phyloP scores from a whole-genome alignment of 2,888 invertebrate genomes.

The Stenodema calcarata region DNA sequence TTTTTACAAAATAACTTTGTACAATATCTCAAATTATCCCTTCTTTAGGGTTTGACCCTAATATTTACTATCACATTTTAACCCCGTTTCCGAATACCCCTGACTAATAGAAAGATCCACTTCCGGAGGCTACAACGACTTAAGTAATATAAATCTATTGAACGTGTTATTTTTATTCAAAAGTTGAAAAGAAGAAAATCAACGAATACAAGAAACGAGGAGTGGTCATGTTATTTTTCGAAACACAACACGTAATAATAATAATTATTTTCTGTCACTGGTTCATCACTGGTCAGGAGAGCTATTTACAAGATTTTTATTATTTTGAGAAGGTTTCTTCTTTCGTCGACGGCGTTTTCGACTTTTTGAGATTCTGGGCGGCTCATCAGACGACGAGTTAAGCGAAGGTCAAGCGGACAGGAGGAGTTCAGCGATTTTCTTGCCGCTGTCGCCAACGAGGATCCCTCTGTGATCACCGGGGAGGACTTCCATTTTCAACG shows the following conservation, averaged over 20 bases:
- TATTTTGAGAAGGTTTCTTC: background rate
- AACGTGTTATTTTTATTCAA: background rate
- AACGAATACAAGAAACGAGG: background rate
- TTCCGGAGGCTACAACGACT: background rate
- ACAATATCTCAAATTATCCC: background rate
- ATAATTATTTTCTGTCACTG: background rate
- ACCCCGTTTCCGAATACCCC: background rate
- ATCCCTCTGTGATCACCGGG: conserved; percentile 85
- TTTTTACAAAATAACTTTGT: background rate
- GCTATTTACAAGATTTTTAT: background rate
- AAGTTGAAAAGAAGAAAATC: background rate
- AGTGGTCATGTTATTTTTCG: background rate
- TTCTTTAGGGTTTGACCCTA: background rate
- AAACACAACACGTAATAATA: background rate
- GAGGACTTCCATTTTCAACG: conserved; percentile 13
- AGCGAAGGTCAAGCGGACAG: conserved; percentile 35
- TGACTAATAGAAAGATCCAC: background rate
- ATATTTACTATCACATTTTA: background rate
- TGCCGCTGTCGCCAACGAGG: conserved; percentile 76
- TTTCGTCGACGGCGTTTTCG: conserved; percentile 23
- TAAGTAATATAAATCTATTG: background rate
- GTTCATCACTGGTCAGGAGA: background rate
- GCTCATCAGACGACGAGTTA: background rate
- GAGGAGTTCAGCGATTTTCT: conserved; percentile 51
- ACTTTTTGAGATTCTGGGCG: conserved; percentile 23